Evolutionary conservation across 2,888 invertebrate genomes (phyloP), one percentile per base, ranked within the genome.

Genomic region (Incurvaria masculella): DNA sequence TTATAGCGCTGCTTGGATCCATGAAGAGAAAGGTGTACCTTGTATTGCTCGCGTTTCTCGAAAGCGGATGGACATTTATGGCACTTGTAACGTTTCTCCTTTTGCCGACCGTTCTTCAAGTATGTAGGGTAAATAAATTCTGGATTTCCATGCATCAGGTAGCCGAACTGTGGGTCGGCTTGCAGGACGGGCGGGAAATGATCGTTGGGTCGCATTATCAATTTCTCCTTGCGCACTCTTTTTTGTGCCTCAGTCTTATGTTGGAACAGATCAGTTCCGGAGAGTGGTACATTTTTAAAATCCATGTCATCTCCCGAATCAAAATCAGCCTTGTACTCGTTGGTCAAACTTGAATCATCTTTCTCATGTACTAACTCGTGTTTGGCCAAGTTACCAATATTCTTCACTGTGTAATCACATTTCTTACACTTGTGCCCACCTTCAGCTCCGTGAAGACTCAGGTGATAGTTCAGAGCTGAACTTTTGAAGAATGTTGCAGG

Each of bases 61-160:
- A 93, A 93, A 1, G 91, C 90, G 42, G 91, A 91, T 0, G 94
- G 93, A 62, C 93, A 93, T 68, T 91, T 90, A 58, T 86, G 85
- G 64, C 91, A 91, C 66, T 90, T 89, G 68, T 89, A 90, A 4
- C 88, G 81, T 62, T 89, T 89, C 61, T 88, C 87, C 62, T 87
- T 88, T 59, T 86, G 73, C 3, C 85, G 79, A 1, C 89, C 89
- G 60, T 89, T 89, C 64, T 88, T 87, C 49, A 88, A 61, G 55
- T 85, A 87, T 1, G 87, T 87, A 1, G 88, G 89, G 61, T 89
- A 89, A 46, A 86, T 83, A 58, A 89, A 89, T 55, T 87, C 85
- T 1, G 89, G 89, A 67, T 87, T 89, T 4, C 89, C 89, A 52
- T 86, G 83, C 82, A 87, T 87, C 27, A 84, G 66, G 51, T 81